These are phyloP conservation scores for Kuschelorhynchus macadamiae DNA, from an alignment of 2,888 invertebrate genomes.

Conservation along the genomic window DNA sequence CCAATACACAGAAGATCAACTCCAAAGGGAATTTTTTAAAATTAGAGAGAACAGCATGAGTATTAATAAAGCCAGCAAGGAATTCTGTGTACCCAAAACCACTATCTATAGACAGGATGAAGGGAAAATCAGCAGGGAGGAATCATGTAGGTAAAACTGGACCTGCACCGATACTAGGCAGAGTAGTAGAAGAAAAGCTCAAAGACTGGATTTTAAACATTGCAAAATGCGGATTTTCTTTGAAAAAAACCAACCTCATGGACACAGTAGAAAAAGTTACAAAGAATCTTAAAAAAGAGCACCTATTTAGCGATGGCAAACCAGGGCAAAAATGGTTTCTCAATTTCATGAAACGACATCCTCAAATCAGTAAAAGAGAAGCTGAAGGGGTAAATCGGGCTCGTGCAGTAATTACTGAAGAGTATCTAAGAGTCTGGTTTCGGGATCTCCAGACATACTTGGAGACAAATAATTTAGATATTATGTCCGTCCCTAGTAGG, in stretches of 20 bases:
- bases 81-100: slow-evolving; percentile 35
- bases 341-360: slow-evolving; percentile 57
- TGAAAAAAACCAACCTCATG: slow-evolving; percentile 56
- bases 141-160: slow-evolving; percentile 25
- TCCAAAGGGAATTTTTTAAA: slow-evolving; percentile 18
- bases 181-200: slow-evolving; percentile 55
- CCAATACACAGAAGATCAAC: slow-evolving; percentile 34
- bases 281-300: slow-evolving; percentile 13
- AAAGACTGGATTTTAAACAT: slow-evolving; percentile 54
- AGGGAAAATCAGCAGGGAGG: too few species aligned
- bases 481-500: slow-evolving; percentile 29
- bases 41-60: slow-evolving; percentile 17
- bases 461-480: slow-evolving; percentile 21
- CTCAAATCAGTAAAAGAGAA: slow-evolving; percentile 46
- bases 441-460: slow-evolving; percentile 16
- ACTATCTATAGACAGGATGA: slow-evolving; percentile 10
- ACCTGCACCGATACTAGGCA: slow-evolving; percentile 47
- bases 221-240: slow-evolving; percentile 59
- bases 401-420: slow-evolving; percentile 33
- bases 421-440: slow-evolving; percentile 29
- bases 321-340: slow-evolving; percentile 56
- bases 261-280: slow-evolving; percentile 56
- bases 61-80: slow-evolving; percentile 31
- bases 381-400: slow-evolving; percentile 42
- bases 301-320: slow-evolving; percentile 19